phyloP scores from a whole-genome alignment of 2,888 invertebrate genomes.

The Eilema griseolum region DNA sequence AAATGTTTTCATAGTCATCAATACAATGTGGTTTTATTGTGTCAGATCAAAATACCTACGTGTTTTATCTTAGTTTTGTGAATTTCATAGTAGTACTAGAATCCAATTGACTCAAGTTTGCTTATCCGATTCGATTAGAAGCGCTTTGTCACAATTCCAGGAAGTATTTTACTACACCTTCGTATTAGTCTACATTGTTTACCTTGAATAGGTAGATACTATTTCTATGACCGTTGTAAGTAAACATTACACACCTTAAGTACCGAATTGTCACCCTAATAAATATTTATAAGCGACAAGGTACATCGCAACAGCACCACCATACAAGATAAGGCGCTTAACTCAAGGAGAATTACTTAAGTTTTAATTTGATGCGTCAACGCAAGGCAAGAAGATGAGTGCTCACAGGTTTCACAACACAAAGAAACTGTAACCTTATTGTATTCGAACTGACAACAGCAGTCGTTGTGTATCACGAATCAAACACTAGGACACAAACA shows the following conservation, averaged over 20 bases:
- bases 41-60: slow-evolving; percentile 19
- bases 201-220: background rate
- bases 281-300: slow-evolving; percentile 34
- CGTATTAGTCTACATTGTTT: background rate
- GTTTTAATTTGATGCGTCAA: slow-evolving; percentile 64
- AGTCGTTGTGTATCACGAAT: slow-evolving; percentile 51
- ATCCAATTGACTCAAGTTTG: background rate
- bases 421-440: slow-evolving; percentile 73
- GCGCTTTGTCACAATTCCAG: background rate
- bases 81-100: slow-evolving; percentile 21
- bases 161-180: background rate
- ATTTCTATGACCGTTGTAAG: background rate
- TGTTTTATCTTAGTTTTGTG: slow-evolving; percentile 7
- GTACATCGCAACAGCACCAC: slow-evolving; percentile 33
- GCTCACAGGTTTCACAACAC: slow-evolving; percentile 68
- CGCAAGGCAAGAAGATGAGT: slow-evolving; percentile 64
- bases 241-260: background rate
- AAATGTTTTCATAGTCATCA: background rate
- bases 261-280: slow-evolving; percentile 25
- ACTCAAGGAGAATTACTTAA: slow-evolving; percentile 69
- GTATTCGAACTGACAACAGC: slow-evolving; percentile 54
- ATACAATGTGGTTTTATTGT: slow-evolving; percentile 13
- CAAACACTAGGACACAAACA: slow-evolving; percentile 68
- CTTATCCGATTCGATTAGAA: background rate
- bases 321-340: slow-evolving; percentile 68